Evolutionary conservation across 23 tunicate genomes (phyloP).

Genomic region (Styela clava): DNA sequence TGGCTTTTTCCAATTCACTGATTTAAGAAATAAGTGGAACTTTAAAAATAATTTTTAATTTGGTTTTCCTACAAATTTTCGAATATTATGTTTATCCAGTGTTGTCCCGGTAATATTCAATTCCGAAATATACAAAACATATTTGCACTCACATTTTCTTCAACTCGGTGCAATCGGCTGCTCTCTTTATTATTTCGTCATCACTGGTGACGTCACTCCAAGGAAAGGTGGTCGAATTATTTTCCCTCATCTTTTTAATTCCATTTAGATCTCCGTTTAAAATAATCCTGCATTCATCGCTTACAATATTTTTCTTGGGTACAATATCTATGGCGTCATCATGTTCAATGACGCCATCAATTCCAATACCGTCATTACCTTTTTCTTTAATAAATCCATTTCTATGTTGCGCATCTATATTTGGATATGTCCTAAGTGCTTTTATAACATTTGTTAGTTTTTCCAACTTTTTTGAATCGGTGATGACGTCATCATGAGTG

Average conservation of each 20-base stretch:
- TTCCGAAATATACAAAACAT: no score
- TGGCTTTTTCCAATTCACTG: no score
- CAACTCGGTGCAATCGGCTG: background rate
- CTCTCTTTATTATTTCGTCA: background rate
- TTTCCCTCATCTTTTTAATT: background rate
- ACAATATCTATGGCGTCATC: background rate
- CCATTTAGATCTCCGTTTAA: background rate
- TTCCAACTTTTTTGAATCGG: background rate
- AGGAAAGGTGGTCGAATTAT: background rate
- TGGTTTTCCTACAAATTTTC: no score
- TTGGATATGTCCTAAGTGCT: no score
- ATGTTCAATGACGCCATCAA: background rate
- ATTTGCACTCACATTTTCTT: constrained; percentile 3
- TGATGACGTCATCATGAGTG: background rate
- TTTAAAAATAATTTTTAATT: no score
- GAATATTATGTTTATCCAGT: no score
- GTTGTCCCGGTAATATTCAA: no score
- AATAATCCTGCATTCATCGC: background rate
- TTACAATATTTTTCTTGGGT: background rate
- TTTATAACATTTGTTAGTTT: background rate
- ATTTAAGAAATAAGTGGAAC: no score
- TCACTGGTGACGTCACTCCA: background rate
- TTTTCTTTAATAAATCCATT: no score
- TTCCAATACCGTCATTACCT: no score
- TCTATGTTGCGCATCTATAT: no score